phyloP scores from a whole-genome alignment of 64 coral and sea anemone genomes.

The Astreopora myriophthalma region DNA sequence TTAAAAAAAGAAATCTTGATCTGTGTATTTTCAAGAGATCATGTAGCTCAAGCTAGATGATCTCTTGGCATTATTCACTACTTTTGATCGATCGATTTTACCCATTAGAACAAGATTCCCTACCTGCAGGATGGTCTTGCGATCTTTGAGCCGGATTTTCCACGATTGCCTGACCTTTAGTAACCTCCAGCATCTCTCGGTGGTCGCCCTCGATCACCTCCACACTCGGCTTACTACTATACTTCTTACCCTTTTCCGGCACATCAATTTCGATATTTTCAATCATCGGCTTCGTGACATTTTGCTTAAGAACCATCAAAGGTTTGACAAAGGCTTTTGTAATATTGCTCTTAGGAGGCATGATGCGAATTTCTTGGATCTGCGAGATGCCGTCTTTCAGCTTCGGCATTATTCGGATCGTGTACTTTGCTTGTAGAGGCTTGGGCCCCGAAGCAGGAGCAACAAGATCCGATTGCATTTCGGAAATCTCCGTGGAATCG shows the following conservation, averaged over 20 bases:
- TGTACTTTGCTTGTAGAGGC: slow-evolving; percentile 73
- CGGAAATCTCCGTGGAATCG: slow-evolving; percentile 13
- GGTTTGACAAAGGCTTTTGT: slow-evolving; percentile 21
- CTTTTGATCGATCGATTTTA: no score
- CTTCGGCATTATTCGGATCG: slow-evolving; percentile 69
- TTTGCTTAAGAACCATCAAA: slow-evolving; percentile 73
- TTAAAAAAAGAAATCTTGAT: no score
- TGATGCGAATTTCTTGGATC: slow-evolving; percentile 72
- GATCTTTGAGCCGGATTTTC: slow-evolving; percentile 19
- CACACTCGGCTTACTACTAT: slow-evolving; percentile 63
- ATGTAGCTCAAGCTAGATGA: no score
- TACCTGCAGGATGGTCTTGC: neutral
- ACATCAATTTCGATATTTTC: slow-evolving; percentile 84
- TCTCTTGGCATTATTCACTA: no score
- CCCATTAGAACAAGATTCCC: neutral
- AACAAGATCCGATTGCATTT: slow-evolving; percentile 57
- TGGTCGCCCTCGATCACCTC: slow-evolving; percentile 34
- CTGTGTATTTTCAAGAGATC: no score
- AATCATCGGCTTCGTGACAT: slow-evolving; percentile 72
- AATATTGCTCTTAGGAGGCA: slow-evolving; percentile 58
- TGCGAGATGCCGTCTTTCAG: slow-evolving; percentile 70
- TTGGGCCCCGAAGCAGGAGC: slow-evolving; percentile 63
- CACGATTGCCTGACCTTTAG: neutral
- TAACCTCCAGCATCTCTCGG: neutral
- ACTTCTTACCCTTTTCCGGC: slow-evolving; percentile 60